Evolutionary conservation across 2,797 vertebrate species (phyloP).

Genomic region (Dendrocincla fuliginosa): DNA sequence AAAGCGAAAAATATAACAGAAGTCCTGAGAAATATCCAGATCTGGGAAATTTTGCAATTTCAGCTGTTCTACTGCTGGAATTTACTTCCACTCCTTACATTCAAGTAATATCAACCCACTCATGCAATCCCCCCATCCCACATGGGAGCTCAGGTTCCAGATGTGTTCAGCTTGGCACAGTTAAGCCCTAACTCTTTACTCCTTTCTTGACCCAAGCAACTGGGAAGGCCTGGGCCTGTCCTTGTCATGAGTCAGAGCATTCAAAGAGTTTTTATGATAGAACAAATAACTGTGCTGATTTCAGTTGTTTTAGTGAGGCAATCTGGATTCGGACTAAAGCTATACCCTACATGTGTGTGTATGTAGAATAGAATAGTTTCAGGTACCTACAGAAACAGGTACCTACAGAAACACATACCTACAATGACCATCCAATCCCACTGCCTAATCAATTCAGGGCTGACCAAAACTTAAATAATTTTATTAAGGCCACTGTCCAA

Average conservation of each 20-base stretch:
- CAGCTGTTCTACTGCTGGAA: background rate
- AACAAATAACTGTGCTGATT: background rate
- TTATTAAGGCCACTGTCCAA: background rate
- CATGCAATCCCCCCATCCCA: background rate
- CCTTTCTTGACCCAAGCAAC: background rate
- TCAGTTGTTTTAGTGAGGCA: background rate
- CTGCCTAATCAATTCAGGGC: background rate
- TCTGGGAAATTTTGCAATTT: background rate
- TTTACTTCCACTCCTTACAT: background rate
- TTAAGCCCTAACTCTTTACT: background rate
- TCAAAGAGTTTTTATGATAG: background rate
- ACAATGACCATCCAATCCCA: fast-evolving
- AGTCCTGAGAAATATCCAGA: background rate
- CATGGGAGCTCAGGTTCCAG: background rate
- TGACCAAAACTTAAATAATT: background rate
- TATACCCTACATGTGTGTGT: background rate
- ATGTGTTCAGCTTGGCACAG: background rate
- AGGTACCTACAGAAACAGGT: background rate
- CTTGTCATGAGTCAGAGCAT: background rate
- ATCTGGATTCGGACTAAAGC: background rate
- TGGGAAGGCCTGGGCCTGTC: background rate
- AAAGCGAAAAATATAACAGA: background rate
- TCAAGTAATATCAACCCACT: background rate
- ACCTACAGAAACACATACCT: background rate
- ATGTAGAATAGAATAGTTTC: background rate